Base-by-base conservation (phyloP, 2,113 vertebrate species). In the human (Homo sapiens) region DNA sequence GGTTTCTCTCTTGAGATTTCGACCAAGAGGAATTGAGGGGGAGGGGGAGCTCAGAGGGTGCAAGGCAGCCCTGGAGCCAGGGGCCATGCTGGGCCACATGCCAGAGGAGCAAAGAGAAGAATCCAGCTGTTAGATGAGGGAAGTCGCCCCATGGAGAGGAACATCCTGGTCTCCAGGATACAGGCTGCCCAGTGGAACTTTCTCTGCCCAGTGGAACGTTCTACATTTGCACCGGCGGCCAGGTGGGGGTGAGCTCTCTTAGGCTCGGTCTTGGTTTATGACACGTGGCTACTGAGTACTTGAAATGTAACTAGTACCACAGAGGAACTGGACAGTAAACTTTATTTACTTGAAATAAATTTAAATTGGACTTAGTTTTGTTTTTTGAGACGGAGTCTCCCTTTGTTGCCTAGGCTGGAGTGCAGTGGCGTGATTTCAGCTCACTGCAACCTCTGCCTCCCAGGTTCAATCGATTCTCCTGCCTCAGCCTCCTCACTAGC, bases 21-120 rank as follows among this genome's bases (percentile, higher is more conserved):
- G n/a, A 76, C 43, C 80, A 25, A 13, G 30, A 50, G 23, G 30
- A 27, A 2, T 9, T 0, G 89, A 27, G 88, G 43, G 6, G 6
- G 61, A 2, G n/a, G 43, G 32, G 23, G 12, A 30, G 68, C 9
- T 1, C 38, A 48, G 82, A 30, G 30, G 22, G 64, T 2, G 1
- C 25, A 30, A 8, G 2, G 40, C 27, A 27, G n/a, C 32, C 9
- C 38, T 55, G 22, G 27, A 50, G 8, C 20, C 14, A 43, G 68
- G 11, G 25, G 78, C 27, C 13, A 0, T 1, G 32, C 4, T 0
- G 6, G 61, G 72, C 25, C 82, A 68, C 0, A 1, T 8, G 14
- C 38, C 64, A 55, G 78, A 81, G 94, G 14, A 18, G 10, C n/a
- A 3, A 7, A 8, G 2, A n/a, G 81, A 45, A 68, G 25, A 7